A percentile compares a stretch with the other conserved stretches of the same genome.
Evolutionary conservation across 2,888 invertebrate species (phyloP).

Genomic region (Lagria hirta): DNA sequence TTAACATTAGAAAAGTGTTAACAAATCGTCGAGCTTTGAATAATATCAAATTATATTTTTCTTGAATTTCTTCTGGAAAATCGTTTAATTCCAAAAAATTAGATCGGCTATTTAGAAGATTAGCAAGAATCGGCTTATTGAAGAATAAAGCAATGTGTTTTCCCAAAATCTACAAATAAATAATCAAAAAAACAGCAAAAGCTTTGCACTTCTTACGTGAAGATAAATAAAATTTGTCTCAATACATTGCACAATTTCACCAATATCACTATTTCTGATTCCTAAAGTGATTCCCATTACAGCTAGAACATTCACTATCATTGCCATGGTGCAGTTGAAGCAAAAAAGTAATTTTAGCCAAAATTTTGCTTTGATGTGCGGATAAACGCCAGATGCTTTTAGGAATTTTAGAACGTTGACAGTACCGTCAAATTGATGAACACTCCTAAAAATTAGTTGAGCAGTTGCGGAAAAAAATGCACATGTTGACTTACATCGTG

Average conservation of each 20-base stretch:
- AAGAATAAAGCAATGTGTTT: conserved; percentile 4
- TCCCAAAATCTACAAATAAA: conserved; percentile 4
- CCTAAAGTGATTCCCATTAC: conserved; percentile 3
- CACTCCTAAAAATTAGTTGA: too few species aligned
- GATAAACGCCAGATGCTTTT: conserved; percentile 9
- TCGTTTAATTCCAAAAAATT: conserved; percentile 5
- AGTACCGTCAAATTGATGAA: conserved; percentile 5
- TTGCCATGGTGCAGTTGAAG: conserved; percentile 10
- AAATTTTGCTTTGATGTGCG: conserved; percentile 8
- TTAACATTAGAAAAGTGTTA: conserved; percentile 8
- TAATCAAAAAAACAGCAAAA: neutral
- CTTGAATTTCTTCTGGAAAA: neutral
- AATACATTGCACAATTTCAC: conserved; percentile 9
- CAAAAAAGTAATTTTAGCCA: conserved; percentile 7
- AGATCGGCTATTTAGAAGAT: conserved; percentile 2
- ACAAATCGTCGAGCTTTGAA: conserved; percentile 4
- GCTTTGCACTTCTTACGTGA: too few species aligned
- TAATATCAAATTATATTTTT: conserved; percentile 2
- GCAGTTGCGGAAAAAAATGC: too few species aligned
- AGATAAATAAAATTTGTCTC: conserved; percentile 9
- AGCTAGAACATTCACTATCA: conserved; percentile 9
- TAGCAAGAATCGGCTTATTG: conserved; percentile 6
- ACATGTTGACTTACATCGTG: too few species aligned
- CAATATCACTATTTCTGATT: conserved; percentile 6
- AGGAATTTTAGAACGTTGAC: conserved; percentile 8